These are phyloP conservation scores for Leptonema lineaticorne DNA, from an alignment of 1,140 invertebrate genomes.

Conservation along the genomic window DNA sequence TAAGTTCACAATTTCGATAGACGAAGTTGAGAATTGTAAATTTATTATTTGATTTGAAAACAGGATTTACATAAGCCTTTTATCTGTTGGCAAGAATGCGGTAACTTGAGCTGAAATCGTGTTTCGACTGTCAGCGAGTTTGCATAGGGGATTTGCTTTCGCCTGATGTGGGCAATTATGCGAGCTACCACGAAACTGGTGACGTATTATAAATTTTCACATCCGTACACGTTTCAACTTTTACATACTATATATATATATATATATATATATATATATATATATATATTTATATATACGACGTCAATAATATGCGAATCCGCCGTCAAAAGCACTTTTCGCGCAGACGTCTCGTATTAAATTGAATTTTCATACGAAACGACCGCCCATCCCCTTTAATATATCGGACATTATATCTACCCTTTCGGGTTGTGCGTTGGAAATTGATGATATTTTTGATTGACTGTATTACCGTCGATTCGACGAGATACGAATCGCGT, in stretches of 20 bases:
- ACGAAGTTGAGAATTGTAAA: constrained; percentile 10
- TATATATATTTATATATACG: too few relatives aligned
- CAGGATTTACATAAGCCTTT: constrained; percentile 16
- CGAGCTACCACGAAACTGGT: constrained; percentile 3
- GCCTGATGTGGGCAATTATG: constrained; percentile 29
- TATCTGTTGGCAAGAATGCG: constrained; percentile 24
- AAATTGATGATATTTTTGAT: too few relatives aligned
- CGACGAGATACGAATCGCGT: too few relatives aligned
- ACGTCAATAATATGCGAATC: too few relatives aligned
- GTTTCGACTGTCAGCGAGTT: constrained; percentile 38
- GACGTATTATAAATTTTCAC: constrained; percentile 12
- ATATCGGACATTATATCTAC: too few relatives aligned
- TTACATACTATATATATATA: background rate
- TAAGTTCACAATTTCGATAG: background rate
- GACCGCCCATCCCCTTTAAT: too few relatives aligned
- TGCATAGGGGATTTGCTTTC: constrained; percentile 34
- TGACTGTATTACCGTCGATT: too few relatives aligned
- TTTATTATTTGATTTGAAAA: constrained; percentile 20
- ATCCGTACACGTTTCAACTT: background rate
- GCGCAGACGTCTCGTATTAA: too few relatives aligned
- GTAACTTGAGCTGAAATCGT: constrained; percentile 35
- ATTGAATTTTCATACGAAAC: too few relatives aligned
- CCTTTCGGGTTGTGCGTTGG: too few relatives aligned
- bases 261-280: background rate
- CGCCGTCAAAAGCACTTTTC: too few relatives aligned